These are phyloP conservation scores for Tamandua tetradactyla DNA, from an alignment of 2,797 vertebrate species.

Conservation along the genomic window DNA sequence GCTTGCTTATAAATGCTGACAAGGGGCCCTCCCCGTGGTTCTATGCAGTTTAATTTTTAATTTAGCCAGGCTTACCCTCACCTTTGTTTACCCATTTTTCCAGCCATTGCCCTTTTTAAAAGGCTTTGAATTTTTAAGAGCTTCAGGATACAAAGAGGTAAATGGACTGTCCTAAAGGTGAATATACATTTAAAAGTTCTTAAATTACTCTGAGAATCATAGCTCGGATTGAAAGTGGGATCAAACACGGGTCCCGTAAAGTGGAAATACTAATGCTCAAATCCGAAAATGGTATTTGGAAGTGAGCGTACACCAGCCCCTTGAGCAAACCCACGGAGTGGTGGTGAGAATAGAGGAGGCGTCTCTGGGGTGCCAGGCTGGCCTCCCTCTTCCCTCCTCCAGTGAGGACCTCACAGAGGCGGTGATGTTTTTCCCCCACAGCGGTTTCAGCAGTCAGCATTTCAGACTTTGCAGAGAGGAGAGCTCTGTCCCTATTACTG, in stretches of 20 bases:
- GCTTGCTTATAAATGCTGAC: neutral
- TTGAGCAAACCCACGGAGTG: no score
- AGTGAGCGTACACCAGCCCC: rapidly evolving
- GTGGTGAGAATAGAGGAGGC: no score
- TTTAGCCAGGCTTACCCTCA: neutral
- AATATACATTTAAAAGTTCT: neutral
- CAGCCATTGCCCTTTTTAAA: neutral
- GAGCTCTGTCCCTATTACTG: rapidly evolving
- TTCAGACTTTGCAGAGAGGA: neutral
- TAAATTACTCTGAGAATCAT: neutral
- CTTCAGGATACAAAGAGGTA: neutral
- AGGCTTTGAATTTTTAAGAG: neutral
- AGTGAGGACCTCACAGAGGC: neutral
- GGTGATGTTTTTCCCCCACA: no score
- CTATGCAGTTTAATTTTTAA: neutral
- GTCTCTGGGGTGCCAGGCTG: no score
- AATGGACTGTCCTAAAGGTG: neutral
- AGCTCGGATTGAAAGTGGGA: neutral
- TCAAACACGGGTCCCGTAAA: neutral
- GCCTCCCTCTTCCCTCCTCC: no score
- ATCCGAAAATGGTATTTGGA: neutral
- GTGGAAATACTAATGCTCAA: neutral
- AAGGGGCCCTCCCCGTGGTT: neutral
- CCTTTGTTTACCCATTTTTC: neutral
- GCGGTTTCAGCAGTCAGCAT: neutral